Percentiles rank a stretch among this genome's conserved stretches.
These are phyloP conservation scores for Microcebus griseorufus DNA, from an alignment of 2,113 vertebrate genomes.

Conservation along the genomic window DNA sequence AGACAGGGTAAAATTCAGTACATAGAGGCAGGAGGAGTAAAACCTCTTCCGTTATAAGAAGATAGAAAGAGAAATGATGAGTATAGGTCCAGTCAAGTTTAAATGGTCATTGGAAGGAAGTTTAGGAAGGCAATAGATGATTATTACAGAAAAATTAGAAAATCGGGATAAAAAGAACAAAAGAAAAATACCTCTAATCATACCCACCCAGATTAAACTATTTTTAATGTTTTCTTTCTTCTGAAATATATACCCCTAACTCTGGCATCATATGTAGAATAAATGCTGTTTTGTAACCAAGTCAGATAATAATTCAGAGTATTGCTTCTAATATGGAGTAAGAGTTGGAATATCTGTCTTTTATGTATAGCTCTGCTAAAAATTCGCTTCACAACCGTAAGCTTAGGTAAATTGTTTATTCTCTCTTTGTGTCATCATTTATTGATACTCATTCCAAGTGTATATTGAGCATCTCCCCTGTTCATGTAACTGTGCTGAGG, in stretches of 20 bases:
- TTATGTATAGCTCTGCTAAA: background rate
- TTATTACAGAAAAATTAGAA: background rate
- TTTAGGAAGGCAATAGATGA: background rate
- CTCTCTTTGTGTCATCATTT: background rate
- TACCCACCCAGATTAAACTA: background rate
- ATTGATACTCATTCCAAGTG: background rate
- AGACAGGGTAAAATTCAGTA: background rate
- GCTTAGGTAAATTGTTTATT: background rate
- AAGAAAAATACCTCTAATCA: background rate
- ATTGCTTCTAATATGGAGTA: background rate
- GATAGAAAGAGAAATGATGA: background rate
- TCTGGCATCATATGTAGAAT: background rate
- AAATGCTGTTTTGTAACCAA: background rate
- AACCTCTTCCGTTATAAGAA: background rate
- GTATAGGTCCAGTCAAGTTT: no score
- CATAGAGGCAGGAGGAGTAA: background rate
- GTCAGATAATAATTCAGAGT: background rate
- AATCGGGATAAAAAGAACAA: background rate
- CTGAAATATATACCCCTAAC: background rate
- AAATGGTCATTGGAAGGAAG: background rate
- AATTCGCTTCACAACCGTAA: background rate
- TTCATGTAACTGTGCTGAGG: background rate
- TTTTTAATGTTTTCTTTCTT: slow-evolving; percentile 29
- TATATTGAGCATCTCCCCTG: background rate
- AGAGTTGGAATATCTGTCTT: background rate